Evolutionary conservation across 2,888 invertebrate species (phyloP), one percentile per base, ranked within the genome.

Genomic region (Rhaphigaster nebulosa): DNA sequence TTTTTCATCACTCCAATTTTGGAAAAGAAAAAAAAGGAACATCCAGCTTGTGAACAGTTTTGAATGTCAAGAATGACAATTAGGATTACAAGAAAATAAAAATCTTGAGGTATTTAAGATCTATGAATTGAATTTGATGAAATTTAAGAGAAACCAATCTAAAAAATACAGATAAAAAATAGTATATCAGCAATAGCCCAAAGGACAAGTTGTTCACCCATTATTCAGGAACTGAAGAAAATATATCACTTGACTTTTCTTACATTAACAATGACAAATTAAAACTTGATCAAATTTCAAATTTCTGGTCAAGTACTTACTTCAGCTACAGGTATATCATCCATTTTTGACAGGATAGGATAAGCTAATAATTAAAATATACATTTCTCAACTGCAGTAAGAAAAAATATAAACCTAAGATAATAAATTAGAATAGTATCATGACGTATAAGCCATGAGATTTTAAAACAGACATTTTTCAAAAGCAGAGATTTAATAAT

Each of bases 261-360:
- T 6, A 38, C 18, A 70, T 70, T 29, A 29, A 29, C 5, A 76
- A 76, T 76, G 34, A 20, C 6, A 76, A 76, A 76, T 29, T 38
- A 76, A 34, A 76, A 8, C 20, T 38, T 76, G 70, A 65, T 65
- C 3, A 29, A 65, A 29, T 12, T 8, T 65, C 65, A 76, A 38
- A 76, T 76, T 34, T 34, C 38, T 34, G 38, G 20, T 76, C 34
- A 34, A 84, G 12, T 45, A 84, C 84, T 84, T 84, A 84, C 84
- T 84, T 84, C 60, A 88, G 60, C 52, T 56, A 87, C 60, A 60
- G 88, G 88, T 88, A 38, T 88, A 60, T 88, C 88, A 88, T 88
- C 88, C 88, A 88, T 88, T 88, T 88, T 88, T 87, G 54, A 54
- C 87, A 87, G 52, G 56, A 52, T 87, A 45, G 38, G 56, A 38